These are phyloP conservation scores for Apogon hyalosoma DNA, from an alignment of 2,797 vertebrate species.

Conservation along the genomic window DNA sequence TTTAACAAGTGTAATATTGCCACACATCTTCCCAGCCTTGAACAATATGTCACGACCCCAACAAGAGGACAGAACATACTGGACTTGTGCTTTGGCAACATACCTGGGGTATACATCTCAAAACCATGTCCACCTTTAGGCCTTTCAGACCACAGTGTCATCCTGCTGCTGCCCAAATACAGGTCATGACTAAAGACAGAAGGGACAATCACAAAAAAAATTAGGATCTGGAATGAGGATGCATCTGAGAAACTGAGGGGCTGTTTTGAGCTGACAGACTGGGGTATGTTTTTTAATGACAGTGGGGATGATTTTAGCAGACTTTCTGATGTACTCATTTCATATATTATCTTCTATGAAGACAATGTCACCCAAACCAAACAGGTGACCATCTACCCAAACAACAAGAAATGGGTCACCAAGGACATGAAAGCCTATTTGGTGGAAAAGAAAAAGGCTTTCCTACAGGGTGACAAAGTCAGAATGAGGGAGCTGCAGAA, in stretches of 20 bases:
- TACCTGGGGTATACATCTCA: neutral
- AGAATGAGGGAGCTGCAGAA: constrained; percentile 4
- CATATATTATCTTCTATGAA: too few species aligned
- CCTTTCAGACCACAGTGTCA: too few species aligned
- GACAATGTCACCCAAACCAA: too few species aligned
- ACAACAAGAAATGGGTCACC: constrained; percentile 2
- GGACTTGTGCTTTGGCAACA: constrained; percentile 6
- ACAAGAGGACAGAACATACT: neutral
- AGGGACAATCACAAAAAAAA: neutral
- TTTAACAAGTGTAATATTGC: neutral
- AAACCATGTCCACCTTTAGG: neutral
- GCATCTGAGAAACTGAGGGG: neutral
- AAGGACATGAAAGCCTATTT: constrained; percentile 1
- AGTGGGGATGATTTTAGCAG: too few species aligned
- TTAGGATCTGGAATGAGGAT: neutral
- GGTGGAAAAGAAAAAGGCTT: neutral
- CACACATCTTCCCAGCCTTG: neutral
- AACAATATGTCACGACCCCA: constrained; percentile 1
- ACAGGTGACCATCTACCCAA: too few species aligned
- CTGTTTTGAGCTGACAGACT: neutral
- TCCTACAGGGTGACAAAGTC: too few species aligned
- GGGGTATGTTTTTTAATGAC: too few species aligned
- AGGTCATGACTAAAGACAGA: neutral
- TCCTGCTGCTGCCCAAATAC: too few species aligned
- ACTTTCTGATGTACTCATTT: too few species aligned